Evolutionary conservation across 2,797 vertebrate genomes (phyloP).

Genomic region (Synaphobranchus kaupii): DNA sequence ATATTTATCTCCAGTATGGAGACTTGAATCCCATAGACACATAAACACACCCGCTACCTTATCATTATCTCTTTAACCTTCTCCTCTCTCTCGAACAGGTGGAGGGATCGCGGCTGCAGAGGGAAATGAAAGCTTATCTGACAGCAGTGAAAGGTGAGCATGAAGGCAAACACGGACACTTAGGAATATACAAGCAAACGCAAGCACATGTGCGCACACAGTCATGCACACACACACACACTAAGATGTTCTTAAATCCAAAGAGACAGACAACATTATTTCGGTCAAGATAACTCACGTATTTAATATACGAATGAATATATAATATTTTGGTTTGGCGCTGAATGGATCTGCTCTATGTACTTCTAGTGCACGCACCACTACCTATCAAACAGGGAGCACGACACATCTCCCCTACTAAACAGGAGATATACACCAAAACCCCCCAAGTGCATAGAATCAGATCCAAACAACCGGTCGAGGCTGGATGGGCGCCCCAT

Average conservation of each 20-base stretch:
- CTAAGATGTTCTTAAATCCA: background rate
- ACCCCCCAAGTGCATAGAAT: too few relatives aligned
- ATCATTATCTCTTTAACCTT: slow-evolving; percentile 30
- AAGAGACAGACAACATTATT: too few relatives aligned
- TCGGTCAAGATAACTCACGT: too few relatives aligned
- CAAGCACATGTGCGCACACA: background rate
- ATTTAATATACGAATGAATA: too few relatives aligned
- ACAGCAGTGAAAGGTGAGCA: slow-evolving; percentile 91
- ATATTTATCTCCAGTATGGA: background rate
- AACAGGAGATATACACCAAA: too few relatives aligned
- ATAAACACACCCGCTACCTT: background rate
- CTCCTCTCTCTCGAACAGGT: slow-evolving; percentile 71
- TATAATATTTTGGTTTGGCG: too few relatives aligned
- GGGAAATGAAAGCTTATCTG: slow-evolving; percentile 93
- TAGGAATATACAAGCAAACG: background rate
- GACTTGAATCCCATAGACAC: background rate
- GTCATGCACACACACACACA: slow-evolving; percentile 22
- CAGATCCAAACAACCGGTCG: too few relatives aligned
- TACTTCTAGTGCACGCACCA: too few relatives aligned
- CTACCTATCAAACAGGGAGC: too few relatives aligned
- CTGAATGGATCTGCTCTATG: too few relatives aligned
- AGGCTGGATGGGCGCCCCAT: too few relatives aligned
- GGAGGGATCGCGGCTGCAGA: slow-evolving; percentile 91
- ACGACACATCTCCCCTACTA: too few relatives aligned
- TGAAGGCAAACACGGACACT: background rate